These are phyloP conservation scores for Agonopterix arenella DNA, from an alignment of 2,888 invertebrate species.

Conservation along the genomic window DNA sequence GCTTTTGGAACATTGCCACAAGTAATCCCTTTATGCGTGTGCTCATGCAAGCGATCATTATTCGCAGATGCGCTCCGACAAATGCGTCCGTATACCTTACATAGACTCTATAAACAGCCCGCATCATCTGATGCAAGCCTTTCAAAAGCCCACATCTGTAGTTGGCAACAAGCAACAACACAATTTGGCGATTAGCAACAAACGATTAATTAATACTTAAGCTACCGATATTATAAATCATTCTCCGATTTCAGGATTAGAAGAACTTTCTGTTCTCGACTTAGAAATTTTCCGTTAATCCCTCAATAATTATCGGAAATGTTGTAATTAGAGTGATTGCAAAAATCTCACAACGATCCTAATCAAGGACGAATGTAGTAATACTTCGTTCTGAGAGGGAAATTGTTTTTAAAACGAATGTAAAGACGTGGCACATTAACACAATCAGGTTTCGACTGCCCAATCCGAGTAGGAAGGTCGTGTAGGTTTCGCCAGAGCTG, in stretches of 20 bases:
- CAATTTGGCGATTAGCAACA: constrained; percentile 46
- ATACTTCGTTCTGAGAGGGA: constrained; percentile 14
- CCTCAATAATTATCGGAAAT: background rate
- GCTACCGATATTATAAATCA: constrained; percentile 13
- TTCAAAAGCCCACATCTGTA: constrained; percentile 27
- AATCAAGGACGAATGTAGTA: constrained; percentile 20
- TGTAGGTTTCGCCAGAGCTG: constrained; percentile 65
- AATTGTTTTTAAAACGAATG: constrained; percentile 12
- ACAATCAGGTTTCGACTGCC: constrained; percentile 64
- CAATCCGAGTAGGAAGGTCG: constrained; percentile 69
- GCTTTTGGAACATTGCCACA: constrained; percentile 7
- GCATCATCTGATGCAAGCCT: constrained; percentile 33
- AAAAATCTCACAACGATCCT: constrained; percentile 3
- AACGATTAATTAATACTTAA: constrained; percentile 42
- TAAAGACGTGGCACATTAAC: constrained; percentile 19
- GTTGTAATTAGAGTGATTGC: background rate
- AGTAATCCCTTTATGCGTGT: constrained; percentile 2
- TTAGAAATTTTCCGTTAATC: background rate
- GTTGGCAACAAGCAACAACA: constrained; percentile 23
- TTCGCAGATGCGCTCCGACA: background rate
- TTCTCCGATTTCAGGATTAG: background rate
- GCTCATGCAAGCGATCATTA: background rate
- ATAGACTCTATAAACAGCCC: constrained; percentile 5
- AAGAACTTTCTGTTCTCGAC: background rate
- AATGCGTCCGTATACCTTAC: background rate